Evolutionary conservation across 2,113 vertebrate species (phyloP), one percentile per base, ranked within the genome.

Genomic region (Malurus cyaneus): DNA sequence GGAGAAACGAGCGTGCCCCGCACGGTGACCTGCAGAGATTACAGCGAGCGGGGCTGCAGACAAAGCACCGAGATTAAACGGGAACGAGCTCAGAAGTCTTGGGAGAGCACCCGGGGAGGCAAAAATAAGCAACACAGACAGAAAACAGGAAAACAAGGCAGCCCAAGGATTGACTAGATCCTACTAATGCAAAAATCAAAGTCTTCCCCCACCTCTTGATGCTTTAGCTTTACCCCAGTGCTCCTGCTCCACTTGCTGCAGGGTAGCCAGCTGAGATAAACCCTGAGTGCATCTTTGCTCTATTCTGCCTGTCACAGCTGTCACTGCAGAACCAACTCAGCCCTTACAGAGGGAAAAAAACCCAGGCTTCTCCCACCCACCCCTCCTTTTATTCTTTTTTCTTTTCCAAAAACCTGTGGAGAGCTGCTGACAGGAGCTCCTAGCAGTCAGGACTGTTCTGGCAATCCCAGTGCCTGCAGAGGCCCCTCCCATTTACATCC

Each of bases 11-110:
- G 34, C 15, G 18, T 2, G 82, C 80, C 66, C 91, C 25, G 56
- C 94, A 60, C 29, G 2, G 36, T 76, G 91, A 93, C 94, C 89
- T 53, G 93, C 83, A 26, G 86, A 91, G 95, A 95, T 89, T 6
- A 87, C 36, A 93, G 91, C n/a, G 5, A 50, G 15, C 1, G 0
- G 11, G 80, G 91, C 86, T 49, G 66, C 0, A 84, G 70, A 81
- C 91, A 87, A 79, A 92, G 42, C 2, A 21, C 3, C 3, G 56
- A 80, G 84, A 91, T 92, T 79, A 84, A 81, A 91, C 4, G 4
- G 26, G 82, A 94, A 92, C 0, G 21, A 79, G 69, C 78, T 41
- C 47, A 44, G 46, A 77, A 77, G 18, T 70, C 73, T 57, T 23
- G 70, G 70, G 84, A 84, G 49, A 81, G 69, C 12, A 79, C 53